Conservation (phyloP, 2,797 vertebrate genomes). For the Spatula clypeata region DNA sequence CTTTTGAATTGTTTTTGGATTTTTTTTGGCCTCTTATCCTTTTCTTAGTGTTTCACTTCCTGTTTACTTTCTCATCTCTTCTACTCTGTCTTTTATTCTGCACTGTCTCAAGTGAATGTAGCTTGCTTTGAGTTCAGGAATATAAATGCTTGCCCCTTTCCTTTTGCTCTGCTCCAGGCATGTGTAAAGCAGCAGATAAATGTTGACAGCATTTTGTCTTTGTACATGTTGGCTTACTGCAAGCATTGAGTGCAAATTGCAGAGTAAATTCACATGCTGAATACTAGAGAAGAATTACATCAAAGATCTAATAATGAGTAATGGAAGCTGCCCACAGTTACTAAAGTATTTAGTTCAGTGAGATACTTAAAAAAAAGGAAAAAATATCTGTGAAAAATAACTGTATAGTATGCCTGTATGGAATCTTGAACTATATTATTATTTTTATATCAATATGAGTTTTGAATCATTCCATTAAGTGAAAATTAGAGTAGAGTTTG, state of each 20-base stretch:
- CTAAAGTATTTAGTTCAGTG: conserved; percentile 8
- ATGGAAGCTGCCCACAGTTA: background rate
- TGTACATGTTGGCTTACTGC: background rate
- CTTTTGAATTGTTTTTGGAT: background rate
- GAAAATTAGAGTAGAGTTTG: background rate
- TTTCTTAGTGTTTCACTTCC: background rate
- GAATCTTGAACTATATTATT: background rate
- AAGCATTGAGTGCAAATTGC: conserved; percentile 30
- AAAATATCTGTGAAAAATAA: background rate
- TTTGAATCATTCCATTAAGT: background rate
- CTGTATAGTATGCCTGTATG: background rate
- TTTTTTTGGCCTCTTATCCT: fast-evolving
- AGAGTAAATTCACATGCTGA: conserved; percentile 46
- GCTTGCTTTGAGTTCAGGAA: conserved; percentile 34
- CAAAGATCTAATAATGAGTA: conserved; percentile 40
- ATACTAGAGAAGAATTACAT: conserved; percentile 35
- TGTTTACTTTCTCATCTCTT: conserved; percentile 6
- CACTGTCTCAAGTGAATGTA: background rate
- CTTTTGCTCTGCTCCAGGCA: conserved; percentile 38
- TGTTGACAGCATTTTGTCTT: conserved; percentile 54
- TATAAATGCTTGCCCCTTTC: conserved; percentile 38
- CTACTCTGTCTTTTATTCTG: background rate
- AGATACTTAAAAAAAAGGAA: background rate
- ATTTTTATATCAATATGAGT: background rate
- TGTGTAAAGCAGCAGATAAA: conserved; percentile 56